Base-by-base conservation (phyloP, 1,140 invertebrate species). In the Littorina saxatilis region DNA sequence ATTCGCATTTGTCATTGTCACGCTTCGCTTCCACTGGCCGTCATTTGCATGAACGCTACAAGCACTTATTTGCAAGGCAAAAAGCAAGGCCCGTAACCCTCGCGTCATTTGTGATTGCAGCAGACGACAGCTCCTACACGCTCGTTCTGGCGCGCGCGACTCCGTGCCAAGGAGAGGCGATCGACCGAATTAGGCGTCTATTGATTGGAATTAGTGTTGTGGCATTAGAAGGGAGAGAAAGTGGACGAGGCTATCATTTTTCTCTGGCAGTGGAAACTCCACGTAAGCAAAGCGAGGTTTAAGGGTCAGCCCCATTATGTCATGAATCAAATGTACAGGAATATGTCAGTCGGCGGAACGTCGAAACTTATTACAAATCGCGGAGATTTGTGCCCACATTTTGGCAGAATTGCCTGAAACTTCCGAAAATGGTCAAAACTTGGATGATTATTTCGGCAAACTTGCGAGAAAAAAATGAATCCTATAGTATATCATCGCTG, bases 1-100 rank as follows among this genome's bases (percentile, higher is more conserved):
- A 78, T 78, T 78, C 76, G 58, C 76, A 63, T 78, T 78, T 78
- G 76, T 78, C 76, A 78, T 15, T 78, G 76, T 63, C 76, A 78
- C 76, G 76, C 35, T 58, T 63, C 76, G 58, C 39, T 78, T 78
- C 55, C 35, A 27, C 76, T 63, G 4, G 58, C 35, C 55, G 52
- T 43, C 70, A 73, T 73, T 73, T 73, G 40, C 70, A 73, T 73
- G 70, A 23, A 17, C 40, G n/a, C 39, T 63, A 78, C 76, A 78
- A 58, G 76, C 76, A 63, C 76, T 63, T 63, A 78, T 78, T 78
- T 78, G 76, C 55, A 78, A 78, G 76, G 76, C 76, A 78, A 63
- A 78, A 63, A 78, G 76, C 58, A 39, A 37, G 55, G 74, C 23
- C 74, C 43, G 32, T 58, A 55, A 58, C 55, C 43, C 55, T 50